Percentiles rank a stretch among this genome's conserved stretches.
These are phyloP conservation scores for Lepidurus apus DNA, from an alignment of 1,140 invertebrate genomes.

Conservation along the genomic window DNA sequence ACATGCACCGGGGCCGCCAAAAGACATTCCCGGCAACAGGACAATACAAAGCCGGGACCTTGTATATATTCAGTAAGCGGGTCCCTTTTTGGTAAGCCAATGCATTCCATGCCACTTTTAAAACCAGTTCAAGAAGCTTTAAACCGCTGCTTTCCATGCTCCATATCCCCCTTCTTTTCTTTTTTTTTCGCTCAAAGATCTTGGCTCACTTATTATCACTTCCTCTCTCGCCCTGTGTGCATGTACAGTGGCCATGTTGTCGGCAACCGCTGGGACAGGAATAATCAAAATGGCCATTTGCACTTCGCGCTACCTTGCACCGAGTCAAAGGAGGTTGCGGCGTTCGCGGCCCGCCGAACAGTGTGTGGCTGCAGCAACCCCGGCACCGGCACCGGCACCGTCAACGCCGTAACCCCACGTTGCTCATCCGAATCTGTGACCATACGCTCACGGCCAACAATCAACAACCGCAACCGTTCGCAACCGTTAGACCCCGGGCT, in stretches of 20 bases:
- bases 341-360: background rate
- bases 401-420: background rate
- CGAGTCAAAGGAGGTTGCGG: background rate
- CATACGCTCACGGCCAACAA: background rate
- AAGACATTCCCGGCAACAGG: background rate
- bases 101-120: too few species aligned
- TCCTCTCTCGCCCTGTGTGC: background rate
- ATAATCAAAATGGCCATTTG: background rate
- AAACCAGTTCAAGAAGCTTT: background rate
- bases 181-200: background rate
- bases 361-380: background rate
- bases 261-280: background rate
- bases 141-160: background rate
- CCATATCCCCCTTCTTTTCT: background rate
- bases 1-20: background rate
- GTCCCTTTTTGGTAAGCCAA: too few species aligned
- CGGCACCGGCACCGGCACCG: background rate
- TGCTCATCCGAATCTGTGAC: background rate
- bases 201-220: too few species aligned
- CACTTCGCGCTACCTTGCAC: constrained; percentile 17
- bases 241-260: background rate
- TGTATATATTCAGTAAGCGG: background rate
- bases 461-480: background rate
- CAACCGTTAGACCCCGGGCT: background rate
- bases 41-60: background rate